Conservation (phyloP, 1,140 invertebrate species). For the Drosophila pachea region DNA sequence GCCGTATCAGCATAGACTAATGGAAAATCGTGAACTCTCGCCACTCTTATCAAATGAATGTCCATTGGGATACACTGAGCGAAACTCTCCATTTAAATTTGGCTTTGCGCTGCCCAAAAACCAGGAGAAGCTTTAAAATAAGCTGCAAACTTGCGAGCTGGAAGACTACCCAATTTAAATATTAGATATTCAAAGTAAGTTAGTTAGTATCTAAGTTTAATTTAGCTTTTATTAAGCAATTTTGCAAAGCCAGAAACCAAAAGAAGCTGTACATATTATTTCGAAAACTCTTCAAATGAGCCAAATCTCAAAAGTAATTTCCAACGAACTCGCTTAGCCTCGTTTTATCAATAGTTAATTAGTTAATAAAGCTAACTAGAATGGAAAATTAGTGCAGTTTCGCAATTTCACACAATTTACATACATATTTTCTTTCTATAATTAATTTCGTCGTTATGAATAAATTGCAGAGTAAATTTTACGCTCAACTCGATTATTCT, state of each 20-base stretch:
- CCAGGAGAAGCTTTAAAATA: too few relatives aligned
- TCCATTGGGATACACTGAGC: too few relatives aligned
- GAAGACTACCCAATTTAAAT: background rate
- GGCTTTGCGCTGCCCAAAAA: too few relatives aligned
- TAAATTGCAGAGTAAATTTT: background rate
- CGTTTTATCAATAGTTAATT: slow-evolving; percentile 16
- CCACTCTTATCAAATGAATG: too few relatives aligned
- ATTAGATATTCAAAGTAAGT: slow-evolving; percentile 1
- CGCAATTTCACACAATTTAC: slow-evolving; percentile 5
- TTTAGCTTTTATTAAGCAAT: slow-evolving; percentile 66
- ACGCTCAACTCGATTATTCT: background rate
- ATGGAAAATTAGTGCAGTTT: slow-evolving; percentile 14
- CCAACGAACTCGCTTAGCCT: background rate
- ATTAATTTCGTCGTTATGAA: slow-evolving; percentile 12
- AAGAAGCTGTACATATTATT: slow-evolving; percentile 32
- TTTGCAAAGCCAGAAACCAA: slow-evolving; percentile 52
- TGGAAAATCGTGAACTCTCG: too few relatives aligned
- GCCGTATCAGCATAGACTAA: too few relatives aligned
- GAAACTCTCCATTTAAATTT: too few relatives aligned
- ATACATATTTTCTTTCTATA: slow-evolving; percentile 3
- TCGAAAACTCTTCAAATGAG: slow-evolving; percentile 51
- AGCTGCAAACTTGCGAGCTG: too few relatives aligned
- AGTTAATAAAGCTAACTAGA: slow-evolving; percentile 51
- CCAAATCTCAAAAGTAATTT: slow-evolving; percentile 31
- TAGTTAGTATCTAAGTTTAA: slow-evolving; percentile 51